These are phyloP conservation scores for Ceyx erithaca DNA, from an alignment of 2,797 vertebrate species.

Conservation along the genomic window DNA sequence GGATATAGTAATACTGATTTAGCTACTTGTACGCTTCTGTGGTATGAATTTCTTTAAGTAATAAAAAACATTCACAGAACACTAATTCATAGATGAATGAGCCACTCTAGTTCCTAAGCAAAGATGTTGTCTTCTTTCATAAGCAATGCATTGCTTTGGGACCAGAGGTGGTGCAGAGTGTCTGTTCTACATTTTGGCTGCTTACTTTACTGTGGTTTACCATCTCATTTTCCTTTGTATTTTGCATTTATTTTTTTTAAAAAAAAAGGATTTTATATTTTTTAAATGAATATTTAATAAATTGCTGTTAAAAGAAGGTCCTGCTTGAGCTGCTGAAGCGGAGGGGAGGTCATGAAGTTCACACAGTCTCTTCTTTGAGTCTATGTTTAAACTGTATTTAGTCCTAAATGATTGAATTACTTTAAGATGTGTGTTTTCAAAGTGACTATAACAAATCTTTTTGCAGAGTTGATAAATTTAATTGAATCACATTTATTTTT, in stretches of 20 bases:
- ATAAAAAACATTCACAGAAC: not conserved
- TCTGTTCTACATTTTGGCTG: not conserved
- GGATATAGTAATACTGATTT: not conserved
- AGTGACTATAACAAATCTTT: not conserved
- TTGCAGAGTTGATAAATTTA: not conserved
- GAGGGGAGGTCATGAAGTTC: not conserved
- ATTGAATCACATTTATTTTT: not conserved
- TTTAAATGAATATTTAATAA: not conserved
- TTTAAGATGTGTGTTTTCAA: not conserved
- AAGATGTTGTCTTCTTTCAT: not conserved
- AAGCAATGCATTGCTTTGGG: not conserved
- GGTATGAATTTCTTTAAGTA: not conserved
- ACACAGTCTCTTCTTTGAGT: not conserved
- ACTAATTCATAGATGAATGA: not conserved
- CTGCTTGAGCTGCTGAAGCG: not conserved
- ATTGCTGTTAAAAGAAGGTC: not conserved
- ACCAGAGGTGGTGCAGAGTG: not conserved
- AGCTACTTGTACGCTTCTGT: not conserved
- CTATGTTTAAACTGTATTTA: not conserved
- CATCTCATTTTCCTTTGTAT: not conserved
- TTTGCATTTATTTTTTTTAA: not conserved
- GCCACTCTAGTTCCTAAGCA: not conserved
- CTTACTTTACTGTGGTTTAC: not conserved
- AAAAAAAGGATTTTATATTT: not conserved
- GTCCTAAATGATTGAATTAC: not conserved